Percentiles rank a stretch among this genome's conserved stretches.
These are phyloP conservation scores for Listronotus oregonensis DNA, from an alignment of 1,140 invertebrate species.

Conservation along the genomic window DNA sequence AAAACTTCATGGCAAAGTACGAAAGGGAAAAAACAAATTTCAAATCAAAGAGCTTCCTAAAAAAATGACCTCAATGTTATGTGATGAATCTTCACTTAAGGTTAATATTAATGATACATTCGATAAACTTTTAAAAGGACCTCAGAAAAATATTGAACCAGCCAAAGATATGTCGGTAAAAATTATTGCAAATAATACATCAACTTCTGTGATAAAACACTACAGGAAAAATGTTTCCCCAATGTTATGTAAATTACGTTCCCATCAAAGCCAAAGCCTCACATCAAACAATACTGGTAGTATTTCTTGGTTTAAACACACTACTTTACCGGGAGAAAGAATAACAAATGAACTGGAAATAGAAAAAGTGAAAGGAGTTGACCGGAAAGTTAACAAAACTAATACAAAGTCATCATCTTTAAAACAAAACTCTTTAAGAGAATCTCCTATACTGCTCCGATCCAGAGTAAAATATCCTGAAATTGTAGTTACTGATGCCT, in stretches of 20 bases:
- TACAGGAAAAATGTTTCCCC: not conserved
- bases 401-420: not conserved
- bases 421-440: not conserved
- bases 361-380: not conserved
- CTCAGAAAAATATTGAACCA: not conserved
- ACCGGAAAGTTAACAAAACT: not conserved
- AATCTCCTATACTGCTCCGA: not conserved
- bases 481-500: not conserved
- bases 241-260: slow-evolving; percentile 11
- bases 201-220: slow-evolving; percentile 3
- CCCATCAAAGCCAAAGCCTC: not conserved
- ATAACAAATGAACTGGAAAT: slow-evolving; percentile 10
- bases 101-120: slow-evolving; percentile 24
- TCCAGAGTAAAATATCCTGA: not conserved
- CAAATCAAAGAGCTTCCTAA: slow-evolving; percentile 11
- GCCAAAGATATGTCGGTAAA: not conserved
- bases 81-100: slow-evolving; percentile 3
- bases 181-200: not conserved
- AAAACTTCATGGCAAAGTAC: slow-evolving; percentile 1
- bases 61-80: slow-evolving; percentile 12
- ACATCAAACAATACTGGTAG: not conserved
- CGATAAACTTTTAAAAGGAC: slow-evolving; percentile 11
- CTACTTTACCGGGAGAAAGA: slow-evolving; percentile 2
- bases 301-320: slow-evolving; percentile 15
- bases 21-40: slow-evolving; percentile 8